Percentiles rank a stretch among this genome's conserved stretches.
Evolutionary conservation across 2,888 invertebrate genomes (phyloP).

Genomic region (Napeogenes sylphis): DNA sequence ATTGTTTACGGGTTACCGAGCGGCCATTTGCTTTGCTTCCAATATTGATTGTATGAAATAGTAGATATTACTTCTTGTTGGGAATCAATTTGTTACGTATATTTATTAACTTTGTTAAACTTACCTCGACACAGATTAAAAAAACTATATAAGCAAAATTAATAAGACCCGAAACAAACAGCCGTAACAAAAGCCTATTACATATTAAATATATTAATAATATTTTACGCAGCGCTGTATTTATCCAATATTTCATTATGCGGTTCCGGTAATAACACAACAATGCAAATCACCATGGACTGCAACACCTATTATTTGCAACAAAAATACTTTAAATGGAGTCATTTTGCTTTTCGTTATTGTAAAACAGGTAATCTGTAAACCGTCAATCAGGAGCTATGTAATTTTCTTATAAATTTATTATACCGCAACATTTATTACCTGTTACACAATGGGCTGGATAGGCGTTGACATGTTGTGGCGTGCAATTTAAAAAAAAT

Average conservation of each 20-base stretch:
- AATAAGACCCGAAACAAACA: constrained; percentile 21
- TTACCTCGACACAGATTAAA: constrained; percentile 13
- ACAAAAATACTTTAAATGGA: constrained; percentile 60
- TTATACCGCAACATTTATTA: constrained; percentile 64
- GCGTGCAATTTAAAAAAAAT: constrained; percentile 60
- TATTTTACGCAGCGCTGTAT: constrained; percentile 41
- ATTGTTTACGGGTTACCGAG: constrained; percentile 58
- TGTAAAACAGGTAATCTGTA: constrained; percentile 68
- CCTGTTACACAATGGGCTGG: constrained; percentile 58
- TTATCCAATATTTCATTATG: constrained; percentile 62
- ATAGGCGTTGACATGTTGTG: constrained; percentile 73
- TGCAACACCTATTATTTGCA: constrained; percentile 67
- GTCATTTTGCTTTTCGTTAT: constrained; percentile 68
- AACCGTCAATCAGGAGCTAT: constrained; percentile 65
- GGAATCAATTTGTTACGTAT: constrained; percentile 55
- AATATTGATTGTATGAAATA: constrained; percentile 32
- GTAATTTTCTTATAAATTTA: constrained; percentile 72
- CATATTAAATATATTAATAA: constrained; percentile 29
- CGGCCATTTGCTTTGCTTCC: constrained; percentile 28
- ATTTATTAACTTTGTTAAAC: constrained; percentile 31
- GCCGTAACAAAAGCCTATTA: constrained; percentile 23
- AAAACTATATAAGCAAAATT: constrained; percentile 11
- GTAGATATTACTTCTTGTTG: constrained; percentile 42
- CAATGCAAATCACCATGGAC: constrained; percentile 43
- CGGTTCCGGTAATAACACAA: constrained; percentile 53